A percentile compares a stretch with the other conserved stretches of the same genome.
Evolutionary conservation across 2,888 invertebrate genomes (phyloP).

Genomic region (Oeneis ivallda): DNA sequence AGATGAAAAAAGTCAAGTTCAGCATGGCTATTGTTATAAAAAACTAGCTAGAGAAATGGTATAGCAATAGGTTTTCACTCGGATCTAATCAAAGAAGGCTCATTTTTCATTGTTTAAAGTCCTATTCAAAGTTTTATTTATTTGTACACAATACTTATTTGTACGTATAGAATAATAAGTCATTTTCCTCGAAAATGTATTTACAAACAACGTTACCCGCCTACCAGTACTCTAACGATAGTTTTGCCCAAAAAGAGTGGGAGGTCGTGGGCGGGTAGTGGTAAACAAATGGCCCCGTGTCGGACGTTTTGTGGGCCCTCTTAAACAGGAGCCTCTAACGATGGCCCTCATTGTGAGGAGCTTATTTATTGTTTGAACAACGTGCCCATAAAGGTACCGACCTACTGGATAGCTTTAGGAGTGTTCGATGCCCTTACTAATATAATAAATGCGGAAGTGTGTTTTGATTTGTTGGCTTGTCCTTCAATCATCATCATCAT

Average conservation of each 20-base stretch:
- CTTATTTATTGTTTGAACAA: constrained; percentile 27
- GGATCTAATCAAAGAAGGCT: no score
- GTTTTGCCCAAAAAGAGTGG: constrained; percentile 21
- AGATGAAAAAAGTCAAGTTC: no score
- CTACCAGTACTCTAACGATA: constrained; percentile 22
- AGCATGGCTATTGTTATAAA: no score
- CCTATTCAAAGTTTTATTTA: no score
- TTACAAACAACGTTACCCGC: constrained; percentile 14
- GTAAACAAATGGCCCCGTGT: constrained; percentile 34
- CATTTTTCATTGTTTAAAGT: no score
- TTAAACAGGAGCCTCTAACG: constrained; percentile 28
- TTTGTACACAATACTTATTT: no score
- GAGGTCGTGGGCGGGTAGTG: constrained; percentile 30
- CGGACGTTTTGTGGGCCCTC: constrained; percentile 25
- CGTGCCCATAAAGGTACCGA: constrained; percentile 12
- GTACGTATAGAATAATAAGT: no score
- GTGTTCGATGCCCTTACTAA: background rate
- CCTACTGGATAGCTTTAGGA: background rate
- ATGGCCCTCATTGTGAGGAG: constrained; percentile 28
- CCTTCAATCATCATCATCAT: no score
- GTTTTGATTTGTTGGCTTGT: no score
- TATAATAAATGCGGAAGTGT: no score
- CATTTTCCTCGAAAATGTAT: constrained; percentile 5
- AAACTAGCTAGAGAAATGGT: no score
- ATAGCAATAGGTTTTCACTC: no score